phyloP scores from a whole-genome alignment of 1,140 invertebrate species.

The Drosophila carrolli region DNA sequence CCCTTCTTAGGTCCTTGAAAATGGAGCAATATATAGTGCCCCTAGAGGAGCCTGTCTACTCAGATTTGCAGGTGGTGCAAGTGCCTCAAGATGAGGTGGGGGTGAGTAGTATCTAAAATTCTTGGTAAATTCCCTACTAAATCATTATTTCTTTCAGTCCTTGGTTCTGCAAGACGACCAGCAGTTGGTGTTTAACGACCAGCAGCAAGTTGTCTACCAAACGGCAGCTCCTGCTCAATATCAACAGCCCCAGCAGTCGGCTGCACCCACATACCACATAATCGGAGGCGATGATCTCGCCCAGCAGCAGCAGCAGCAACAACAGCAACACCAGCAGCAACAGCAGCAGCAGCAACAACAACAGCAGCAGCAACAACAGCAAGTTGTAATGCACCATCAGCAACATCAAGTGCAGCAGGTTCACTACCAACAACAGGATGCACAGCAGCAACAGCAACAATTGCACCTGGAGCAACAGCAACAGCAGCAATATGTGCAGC shows the following conservation, averaged over 20 bases:
- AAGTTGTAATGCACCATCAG: conserved; percentile 66
- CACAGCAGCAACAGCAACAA: conserved; percentile 59
- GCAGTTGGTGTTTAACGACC: conserved; percentile 76
- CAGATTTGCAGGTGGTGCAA: conserved; percentile 79
- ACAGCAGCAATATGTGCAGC: conserved; percentile 70
- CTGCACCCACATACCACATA: conserved; percentile 71
- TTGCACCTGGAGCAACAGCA: conserved; percentile 61
- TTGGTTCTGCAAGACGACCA: conserved; percentile 77
- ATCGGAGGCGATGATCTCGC: conserved; percentile 69
- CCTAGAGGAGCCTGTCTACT: conserved; percentile 69
- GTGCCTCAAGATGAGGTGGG: conserved; percentile 75
- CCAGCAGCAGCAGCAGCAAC: conserved; percentile 73
- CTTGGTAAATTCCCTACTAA: neutral
- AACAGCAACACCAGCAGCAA: conserved; percentile 56
- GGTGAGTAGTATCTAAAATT: conserved; percentile 51
- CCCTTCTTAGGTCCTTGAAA: neutral
- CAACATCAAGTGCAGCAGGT: conserved; percentile 59
- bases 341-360: conserved; percentile 50
- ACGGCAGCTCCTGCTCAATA: conserved; percentile 66
- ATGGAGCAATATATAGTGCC: conserved; percentile 73
- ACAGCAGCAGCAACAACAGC: conserved; percentile 66
- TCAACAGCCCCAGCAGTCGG: conserved; percentile 62
- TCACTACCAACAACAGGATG: conserved; percentile 58
- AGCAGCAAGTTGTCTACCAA: conserved; percentile 81
- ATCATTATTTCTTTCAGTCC: conserved; percentile 30